A percentile compares a stretch with the other conserved stretches of the same genome.
phyloP scores from a whole-genome alignment of 2,797 vertebrate species.

The Hozukius guyotensis region DNA sequence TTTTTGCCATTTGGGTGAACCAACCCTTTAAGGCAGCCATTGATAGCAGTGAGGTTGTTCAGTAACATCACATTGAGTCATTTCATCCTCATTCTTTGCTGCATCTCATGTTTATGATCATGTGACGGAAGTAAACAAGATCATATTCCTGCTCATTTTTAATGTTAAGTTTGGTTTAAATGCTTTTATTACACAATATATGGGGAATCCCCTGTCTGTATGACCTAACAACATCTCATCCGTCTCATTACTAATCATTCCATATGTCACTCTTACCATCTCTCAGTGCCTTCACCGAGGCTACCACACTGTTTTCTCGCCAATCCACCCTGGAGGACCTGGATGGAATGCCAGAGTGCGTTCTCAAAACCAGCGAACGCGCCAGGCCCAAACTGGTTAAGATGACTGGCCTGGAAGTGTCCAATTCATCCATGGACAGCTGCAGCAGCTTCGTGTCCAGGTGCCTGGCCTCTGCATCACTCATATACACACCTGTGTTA shows the following conservation, averaged over 20 bases:
- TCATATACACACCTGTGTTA: constrained; percentile 5
- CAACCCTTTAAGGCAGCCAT: background rate
- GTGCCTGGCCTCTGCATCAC: constrained; percentile 81
- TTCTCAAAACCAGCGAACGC: constrained; percentile 98
- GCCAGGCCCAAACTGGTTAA: constrained; percentile 95
- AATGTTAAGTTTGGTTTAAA: background rate
- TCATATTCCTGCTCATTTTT: background rate
- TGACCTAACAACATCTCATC: constrained; percentile 36
- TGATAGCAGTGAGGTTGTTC: background rate
- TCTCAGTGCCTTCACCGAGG: constrained; percentile 96
- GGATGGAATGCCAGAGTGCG: constrained; percentile 91
- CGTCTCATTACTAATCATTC: constrained; percentile 25
- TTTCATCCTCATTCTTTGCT: background rate
- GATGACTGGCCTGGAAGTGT: constrained; percentile 94
- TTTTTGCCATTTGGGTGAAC: background rate
- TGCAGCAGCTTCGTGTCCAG: constrained; percentile 97
- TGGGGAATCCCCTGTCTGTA: background rate
- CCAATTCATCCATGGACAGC: constrained; percentile 94
- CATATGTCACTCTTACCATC: constrained; percentile 69
- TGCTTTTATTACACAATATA: background rate
- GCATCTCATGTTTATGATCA: background rate
- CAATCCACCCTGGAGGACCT: constrained; percentile 98
- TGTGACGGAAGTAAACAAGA: background rate
- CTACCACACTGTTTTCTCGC: constrained; percentile 97
- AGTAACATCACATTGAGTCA: background rate